Percentiles rank a stretch among this genome's conserved stretches.
phyloP scores from a whole-genome alignment of 1,140 invertebrate genomes.

The Melipona quadrifasciata region DNA sequence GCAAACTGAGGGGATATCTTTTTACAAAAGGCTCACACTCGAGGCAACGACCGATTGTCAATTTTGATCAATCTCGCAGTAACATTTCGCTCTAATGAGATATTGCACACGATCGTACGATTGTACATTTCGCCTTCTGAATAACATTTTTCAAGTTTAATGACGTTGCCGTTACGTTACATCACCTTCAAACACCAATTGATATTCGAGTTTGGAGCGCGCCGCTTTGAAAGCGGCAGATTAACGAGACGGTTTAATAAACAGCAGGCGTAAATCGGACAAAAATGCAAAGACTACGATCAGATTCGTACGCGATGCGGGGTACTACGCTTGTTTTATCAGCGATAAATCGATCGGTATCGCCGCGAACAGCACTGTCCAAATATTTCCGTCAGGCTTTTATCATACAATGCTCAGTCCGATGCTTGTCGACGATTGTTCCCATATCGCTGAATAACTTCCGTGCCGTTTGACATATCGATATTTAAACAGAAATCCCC shows the following conservation, averaged over 20 bases:
- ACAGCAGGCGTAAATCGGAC: background rate
- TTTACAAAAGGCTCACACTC: too few species aligned
- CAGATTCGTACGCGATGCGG: background rate
- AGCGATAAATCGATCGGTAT: constrained; percentile 11
- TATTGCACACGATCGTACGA: too few species aligned
- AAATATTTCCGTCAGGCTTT: constrained; percentile 25
- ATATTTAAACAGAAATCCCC: background rate
- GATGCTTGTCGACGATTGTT: background rate
- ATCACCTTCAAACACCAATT: background rate
- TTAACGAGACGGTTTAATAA: background rate
- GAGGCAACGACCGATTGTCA: too few species aligned
- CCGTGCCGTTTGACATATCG: background rate
- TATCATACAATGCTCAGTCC: background rate
- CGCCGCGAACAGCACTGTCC: constrained; percentile 4
- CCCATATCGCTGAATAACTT: background rate
- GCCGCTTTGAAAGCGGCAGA: background rate
- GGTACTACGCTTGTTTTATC: background rate
- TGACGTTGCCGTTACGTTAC: too few species aligned
- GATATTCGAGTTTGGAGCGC: too few species aligned
- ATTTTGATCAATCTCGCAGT: too few species aligned
- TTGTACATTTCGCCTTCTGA: too few species aligned
- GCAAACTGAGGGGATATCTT: too few species aligned
- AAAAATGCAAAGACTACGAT: background rate
- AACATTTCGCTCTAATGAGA: too few species aligned
- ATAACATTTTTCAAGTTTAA: too few species aligned